Evolutionary conservation across 2,113 vertebrate species (phyloP).

Genomic region (Tor tambroides): DNA sequence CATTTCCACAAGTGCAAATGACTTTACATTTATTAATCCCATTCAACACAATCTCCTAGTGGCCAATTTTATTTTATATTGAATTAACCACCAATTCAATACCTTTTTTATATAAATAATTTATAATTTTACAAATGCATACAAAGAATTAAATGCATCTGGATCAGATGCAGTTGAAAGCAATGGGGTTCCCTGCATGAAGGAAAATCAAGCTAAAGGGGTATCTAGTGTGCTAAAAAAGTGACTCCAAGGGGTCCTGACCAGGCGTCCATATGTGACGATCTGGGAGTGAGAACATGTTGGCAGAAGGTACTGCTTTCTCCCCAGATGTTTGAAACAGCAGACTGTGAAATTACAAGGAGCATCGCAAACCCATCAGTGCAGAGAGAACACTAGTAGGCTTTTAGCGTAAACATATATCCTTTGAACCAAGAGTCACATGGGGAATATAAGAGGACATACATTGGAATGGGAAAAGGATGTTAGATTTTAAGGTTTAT

Average conservation of each 20-base stretch:
- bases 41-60: background rate
- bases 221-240: background rate
- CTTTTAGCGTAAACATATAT: constrained; percentile 52
- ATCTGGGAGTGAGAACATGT: background rate
- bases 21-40: background rate
- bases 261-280: background rate
- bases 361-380: constrained; percentile 19
- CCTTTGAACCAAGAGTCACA: constrained; percentile 24
- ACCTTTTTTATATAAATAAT: too few species aligned
- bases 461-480: constrained; percentile 42
- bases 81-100: too few species aligned
- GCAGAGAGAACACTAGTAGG: constrained; percentile 38
- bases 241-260: background rate
- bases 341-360: constrained; percentile 49
- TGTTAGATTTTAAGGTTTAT: constrained; percentile 36
- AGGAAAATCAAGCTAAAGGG: background rate
- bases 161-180: background rate
- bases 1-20: background rate
- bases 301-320: background rate
- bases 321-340: constrained; percentile 49
- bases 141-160: too few species aligned
- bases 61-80: background rate
- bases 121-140: too few species aligned
- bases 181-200: background rate
- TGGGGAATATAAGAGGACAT: constrained; percentile 13